A percentile compares a stretch with the other conserved stretches of the same genome.
Conservation (phyloP, 2,113 vertebrate species). For the Apus apus region DNA sequence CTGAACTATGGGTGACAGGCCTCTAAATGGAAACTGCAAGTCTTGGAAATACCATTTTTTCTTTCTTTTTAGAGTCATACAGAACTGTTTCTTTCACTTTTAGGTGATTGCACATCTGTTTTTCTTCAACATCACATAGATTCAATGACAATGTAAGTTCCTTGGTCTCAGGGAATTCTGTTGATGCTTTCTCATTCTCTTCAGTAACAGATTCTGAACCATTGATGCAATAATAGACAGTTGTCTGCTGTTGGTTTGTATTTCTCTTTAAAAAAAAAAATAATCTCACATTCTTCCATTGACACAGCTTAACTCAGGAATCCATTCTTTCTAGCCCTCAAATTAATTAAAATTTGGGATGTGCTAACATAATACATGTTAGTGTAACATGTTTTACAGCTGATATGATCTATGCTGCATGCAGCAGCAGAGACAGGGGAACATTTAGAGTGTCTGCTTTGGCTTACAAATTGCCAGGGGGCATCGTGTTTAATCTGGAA, state of each 20-base stretch:
- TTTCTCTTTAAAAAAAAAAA: background rate
- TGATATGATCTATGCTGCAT: background rate
- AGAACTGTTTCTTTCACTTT: background rate
- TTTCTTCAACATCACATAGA: background rate
- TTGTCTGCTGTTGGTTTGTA: background rate
- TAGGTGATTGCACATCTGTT: background rate
- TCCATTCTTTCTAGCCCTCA: background rate
- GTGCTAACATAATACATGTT: background rate
- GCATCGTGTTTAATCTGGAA: background rate
- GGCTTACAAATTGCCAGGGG: too few species aligned
- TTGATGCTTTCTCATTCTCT: background rate
- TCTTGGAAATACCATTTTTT: background rate
- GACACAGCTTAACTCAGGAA: too few species aligned
- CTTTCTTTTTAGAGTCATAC: background rate
- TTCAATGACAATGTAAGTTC: background rate
- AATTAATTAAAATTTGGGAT: background rate
- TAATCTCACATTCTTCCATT: too few species aligned
- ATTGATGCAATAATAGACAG: background rate
- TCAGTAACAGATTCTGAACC: background rate
- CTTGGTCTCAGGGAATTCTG: background rate
- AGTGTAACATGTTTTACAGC: background rate
- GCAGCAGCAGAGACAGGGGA: background rate
- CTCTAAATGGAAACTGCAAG: background rate
- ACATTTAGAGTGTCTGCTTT: background rate
- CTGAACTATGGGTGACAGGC: rapidly evolving